Base-by-base conservation (phyloP, 1,140 invertebrate species). In the Trichonephila clavipes region DNA sequence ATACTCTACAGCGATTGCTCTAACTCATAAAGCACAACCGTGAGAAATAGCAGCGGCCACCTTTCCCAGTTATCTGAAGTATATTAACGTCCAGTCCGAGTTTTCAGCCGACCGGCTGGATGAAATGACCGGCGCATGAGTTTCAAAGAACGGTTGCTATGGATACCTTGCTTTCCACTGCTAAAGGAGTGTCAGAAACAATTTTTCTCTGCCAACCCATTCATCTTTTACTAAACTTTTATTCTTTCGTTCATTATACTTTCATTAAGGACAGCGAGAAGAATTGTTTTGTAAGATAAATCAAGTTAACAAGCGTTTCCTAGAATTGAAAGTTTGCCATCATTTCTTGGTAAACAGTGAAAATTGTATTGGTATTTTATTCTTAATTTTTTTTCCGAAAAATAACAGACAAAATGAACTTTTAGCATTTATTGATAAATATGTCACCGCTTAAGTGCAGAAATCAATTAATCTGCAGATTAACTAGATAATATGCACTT, bases 151-250 rank as follows among this genome's bases (percentile, higher is more conserved):
- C 24, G 34, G 88, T 89, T 77, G 64, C 44, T 34, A 89, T 89
- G 66, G 66, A 18, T 89, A 89, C 88, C 28, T 24, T 18, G 64
- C 40, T 69, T 89, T 89, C 44, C 66, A 77, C 44, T 16, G 66
- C 40, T 89, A 89, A 89, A 89, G 87, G 66, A 77, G 62, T 89
- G 51, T 89, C 86, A 64, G 86, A 85, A 88, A 88, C 86, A 88
- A 88, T 88, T 88, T 88, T 88, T 88, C 86, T 88, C 34, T 40
- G 28, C 61, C 34, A 24, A 88, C 28, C 51, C 86, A 88, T 88
- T 88, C 86, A 88, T 88, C 86, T 64, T 88, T 88, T 59, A 51
- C 19, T 16, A 83, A 83, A 83, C 82, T 83, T 83, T 83, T 83
- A 58, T 51, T 77, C 28, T 77, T 77, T 7, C 28, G 34, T 40